These are phyloP conservation scores for Rhodeus uyekii DNA, from an alignment of 2,797 vertebrate species.

Conservation along the genomic window DNA sequence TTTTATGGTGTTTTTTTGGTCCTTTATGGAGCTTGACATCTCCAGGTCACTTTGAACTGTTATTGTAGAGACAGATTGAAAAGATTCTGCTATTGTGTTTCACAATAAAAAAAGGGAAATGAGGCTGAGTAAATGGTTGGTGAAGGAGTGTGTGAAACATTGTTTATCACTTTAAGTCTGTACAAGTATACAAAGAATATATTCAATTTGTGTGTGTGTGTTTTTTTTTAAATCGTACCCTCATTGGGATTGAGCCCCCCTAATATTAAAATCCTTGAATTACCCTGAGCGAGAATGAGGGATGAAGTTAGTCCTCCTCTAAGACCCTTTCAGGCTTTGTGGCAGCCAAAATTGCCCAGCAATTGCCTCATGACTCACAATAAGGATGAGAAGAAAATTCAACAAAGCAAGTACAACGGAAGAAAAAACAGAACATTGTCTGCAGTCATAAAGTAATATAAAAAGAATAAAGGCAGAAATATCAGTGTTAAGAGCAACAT, in stretches of 20 bases:
- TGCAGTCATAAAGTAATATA: conserved; percentile 1
- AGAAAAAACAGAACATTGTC: background rate
- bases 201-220: no score
- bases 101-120: background rate
- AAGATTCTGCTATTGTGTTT: background rate
- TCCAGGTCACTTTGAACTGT: background rate
- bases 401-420: background rate
- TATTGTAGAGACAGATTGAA: background rate
- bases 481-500: background rate
- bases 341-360: conserved; percentile 49
- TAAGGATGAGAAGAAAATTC: conserved; percentile 19
- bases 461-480: conserved; percentile 38
- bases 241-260: no score
- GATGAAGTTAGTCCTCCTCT: background rate
- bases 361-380: background rate
- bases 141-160: background rate
- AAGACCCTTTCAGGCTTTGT: conserved; percentile 59
- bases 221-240: no score
- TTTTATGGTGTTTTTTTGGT: background rate
- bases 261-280: no score
- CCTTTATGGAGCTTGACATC: background rate
- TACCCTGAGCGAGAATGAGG: background rate
- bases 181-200: no score
- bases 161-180: background rate
- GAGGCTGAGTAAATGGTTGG: background rate